Base-by-base conservation (phyloP, 2,113 vertebrate species). In the human (Homo sapiens) region DNA sequence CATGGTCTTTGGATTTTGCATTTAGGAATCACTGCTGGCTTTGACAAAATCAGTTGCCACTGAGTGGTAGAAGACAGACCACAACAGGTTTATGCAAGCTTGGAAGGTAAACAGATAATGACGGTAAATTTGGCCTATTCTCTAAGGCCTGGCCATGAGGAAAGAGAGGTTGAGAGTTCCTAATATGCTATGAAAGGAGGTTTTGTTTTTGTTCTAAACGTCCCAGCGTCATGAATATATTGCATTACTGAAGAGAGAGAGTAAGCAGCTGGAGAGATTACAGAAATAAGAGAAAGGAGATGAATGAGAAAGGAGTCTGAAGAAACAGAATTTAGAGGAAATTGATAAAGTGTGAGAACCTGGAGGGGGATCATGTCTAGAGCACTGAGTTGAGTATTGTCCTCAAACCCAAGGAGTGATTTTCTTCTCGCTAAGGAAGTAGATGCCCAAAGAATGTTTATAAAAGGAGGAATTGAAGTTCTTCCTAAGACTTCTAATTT, bases 401-500 rank as follows among this genome's bases (percentile, higher is more conserved):
- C 40, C 50, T 86, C 38, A 75, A 59, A 75, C 22, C 48, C 55
- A 89, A 66, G 52, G 18, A 57, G 25, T 8, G 8, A 30, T 25
- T 83, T 57, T 59, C 14, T 68, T 92, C 66, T 18, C 45, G 18
- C n/a, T 50, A 50, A 40, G 10, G 66, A 76, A 95, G 38, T n/a
- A 40, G 16, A 81, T 81, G 59, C 11, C 66, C 40, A 93, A 59
- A 90, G 40, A 88, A 59, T 57, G 8, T 76, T 76, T 64, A 94
- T 23, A 88, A 73, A 89, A 5, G 3, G 72, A 85, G 16, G 20
- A 83, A 59, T 8, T 93, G 72, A 89, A 23, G 12, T 95, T 78
- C 72, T 79, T 93, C 55, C 90, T 80, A 20, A 95, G n/a, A 87
- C 16, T n/a, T 73, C 23, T 66, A 18, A 35, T 80, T 85, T 85